phyloP scores from a whole-genome alignment of 35 echinoderm and acorn worm species.

The Amphiura filiformis region DNA sequence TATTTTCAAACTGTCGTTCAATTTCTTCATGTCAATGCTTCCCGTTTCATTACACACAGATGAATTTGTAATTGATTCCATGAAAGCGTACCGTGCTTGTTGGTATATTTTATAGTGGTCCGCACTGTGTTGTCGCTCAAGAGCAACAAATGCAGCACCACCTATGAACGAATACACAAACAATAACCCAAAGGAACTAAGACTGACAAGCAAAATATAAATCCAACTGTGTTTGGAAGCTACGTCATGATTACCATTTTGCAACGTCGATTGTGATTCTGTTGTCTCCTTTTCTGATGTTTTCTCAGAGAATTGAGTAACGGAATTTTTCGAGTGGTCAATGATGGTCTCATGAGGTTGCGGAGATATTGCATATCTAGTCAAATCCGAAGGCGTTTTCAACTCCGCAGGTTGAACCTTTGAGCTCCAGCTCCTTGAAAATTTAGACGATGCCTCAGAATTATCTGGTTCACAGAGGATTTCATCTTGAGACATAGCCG shows the following conservation, averaged over 20 bases:
- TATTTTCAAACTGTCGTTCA: neutral
- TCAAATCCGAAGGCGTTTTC: too few relatives aligned
- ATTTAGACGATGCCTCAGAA: too few relatives aligned
- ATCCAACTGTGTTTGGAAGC: neutral
- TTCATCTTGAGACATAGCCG: too few relatives aligned
- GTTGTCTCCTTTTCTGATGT: too few relatives aligned
- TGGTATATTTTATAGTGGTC: neutral
- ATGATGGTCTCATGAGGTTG: too few relatives aligned
- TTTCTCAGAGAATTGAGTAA: too few relatives aligned
- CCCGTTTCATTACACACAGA: neutral
- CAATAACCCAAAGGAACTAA: neutral
- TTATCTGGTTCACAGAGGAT: too few relatives aligned
- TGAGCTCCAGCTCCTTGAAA: too few relatives aligned
- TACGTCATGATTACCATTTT: neutral
- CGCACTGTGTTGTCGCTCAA: neutral
- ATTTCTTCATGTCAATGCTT: neutral
- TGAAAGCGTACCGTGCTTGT: neutral
- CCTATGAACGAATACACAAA: neutral
- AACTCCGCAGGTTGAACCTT: too few relatives aligned
- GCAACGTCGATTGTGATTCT: too few relatives aligned
- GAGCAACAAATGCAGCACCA: neutral
- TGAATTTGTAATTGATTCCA: neutral
- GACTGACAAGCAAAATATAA: neutral
- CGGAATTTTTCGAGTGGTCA: too few relatives aligned
- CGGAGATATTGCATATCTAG: too few relatives aligned